phyloP scores from a whole-genome alignment of 1,140 invertebrate genomes.

The Piezodorus guildinii region DNA sequence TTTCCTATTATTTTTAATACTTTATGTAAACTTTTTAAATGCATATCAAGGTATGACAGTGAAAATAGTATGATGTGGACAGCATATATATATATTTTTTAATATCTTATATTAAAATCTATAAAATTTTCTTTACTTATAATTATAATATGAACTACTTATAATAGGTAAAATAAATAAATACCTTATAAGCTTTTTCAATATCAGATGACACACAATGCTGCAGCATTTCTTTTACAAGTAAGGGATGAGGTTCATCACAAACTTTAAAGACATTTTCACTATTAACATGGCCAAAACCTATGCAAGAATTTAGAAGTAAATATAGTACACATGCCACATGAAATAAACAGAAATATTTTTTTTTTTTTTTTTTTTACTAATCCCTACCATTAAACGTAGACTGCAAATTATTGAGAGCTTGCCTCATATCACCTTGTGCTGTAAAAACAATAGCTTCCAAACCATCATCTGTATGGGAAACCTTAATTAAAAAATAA shows the following conservation, averaged over 20 bases:
- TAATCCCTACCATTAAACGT: constrained; percentile 59
- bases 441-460: constrained; percentile 96
- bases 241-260: constrained; percentile 94
- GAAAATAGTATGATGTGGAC: no score
- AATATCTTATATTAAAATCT: no score
- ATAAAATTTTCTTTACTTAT: neutral
- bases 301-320: neutral
- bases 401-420: constrained; percentile 95
- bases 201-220: constrained; percentile 72
- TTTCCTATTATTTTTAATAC: no score
- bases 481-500: constrained; percentile 41
- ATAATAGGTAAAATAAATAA: constrained; percentile 10
- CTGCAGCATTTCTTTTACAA: constrained; percentile 86
- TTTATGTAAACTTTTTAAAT: no score
- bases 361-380: neutral
- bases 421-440: constrained; percentile 96
- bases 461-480: constrained; percentile 85
- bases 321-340: neutral
- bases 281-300: constrained; percentile 81
- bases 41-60: no score
- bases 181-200: constrained; percentile 71
- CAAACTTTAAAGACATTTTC: constrained; percentile 99
- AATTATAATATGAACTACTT: constrained; percentile 9
- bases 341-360: no score
- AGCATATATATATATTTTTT: no score